phyloP scores from a whole-genome alignment of 37 sponge, comb jelly and placozoan species.

The Mnemiopsis leidyi region DNA sequence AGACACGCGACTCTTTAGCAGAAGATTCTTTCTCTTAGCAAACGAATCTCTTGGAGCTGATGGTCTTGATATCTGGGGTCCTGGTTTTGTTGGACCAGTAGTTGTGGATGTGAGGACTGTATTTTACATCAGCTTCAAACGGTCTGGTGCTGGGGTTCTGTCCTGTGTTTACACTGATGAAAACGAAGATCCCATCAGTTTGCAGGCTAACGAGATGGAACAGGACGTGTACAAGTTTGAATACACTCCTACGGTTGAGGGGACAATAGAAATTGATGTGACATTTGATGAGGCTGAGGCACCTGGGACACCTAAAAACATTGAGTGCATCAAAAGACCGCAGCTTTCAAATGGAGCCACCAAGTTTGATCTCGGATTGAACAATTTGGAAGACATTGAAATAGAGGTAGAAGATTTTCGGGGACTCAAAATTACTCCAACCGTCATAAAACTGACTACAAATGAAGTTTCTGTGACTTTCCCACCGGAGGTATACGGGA shows the following conservation, averaged over 20 bases:
- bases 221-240: not conserved
- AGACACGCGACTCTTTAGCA: not conserved
- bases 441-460: not conserved
- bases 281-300: not conserved
- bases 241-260: not conserved
- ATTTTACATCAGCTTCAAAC: not conserved
- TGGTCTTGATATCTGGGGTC: conserved; percentile 17
- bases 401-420: not conserved
- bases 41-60: not conserved
- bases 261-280: not conserved
- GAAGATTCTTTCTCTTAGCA: not conserved
- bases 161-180: conserved; percentile 24
- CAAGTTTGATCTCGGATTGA: not conserved
- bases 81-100: not conserved
- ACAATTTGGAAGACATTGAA: not conserved
- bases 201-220: not conserved
- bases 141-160: conserved; percentile 15
- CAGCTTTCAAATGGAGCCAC: not conserved
- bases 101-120: not conserved
- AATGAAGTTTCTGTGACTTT: conserved; percentile 18
- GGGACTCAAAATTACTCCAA: not conserved
- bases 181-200: conserved; percentile 11
- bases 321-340: not conserved
- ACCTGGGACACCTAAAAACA: not conserved
- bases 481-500: not conserved